Evolutionary conservation across 2,888 invertebrate species (phyloP).

Genomic region (Panzeria rudis): DNA sequence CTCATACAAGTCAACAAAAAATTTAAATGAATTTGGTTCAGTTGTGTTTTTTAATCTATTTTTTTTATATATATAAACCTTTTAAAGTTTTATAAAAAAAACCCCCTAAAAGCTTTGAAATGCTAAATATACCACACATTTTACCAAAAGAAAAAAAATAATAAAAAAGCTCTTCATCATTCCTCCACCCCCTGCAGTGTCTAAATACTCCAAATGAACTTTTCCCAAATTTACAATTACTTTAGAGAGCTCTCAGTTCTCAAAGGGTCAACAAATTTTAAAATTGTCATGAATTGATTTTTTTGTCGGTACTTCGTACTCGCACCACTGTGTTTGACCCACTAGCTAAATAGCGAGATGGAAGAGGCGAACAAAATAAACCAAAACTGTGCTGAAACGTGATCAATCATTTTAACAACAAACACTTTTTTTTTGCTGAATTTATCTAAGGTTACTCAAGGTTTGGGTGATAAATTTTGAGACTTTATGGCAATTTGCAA

Average conservation of each 20-base stretch:
- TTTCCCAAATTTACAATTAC: slow-evolving; percentile 40
- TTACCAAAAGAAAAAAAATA: background rate
- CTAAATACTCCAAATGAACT: slow-evolving; percentile 8
- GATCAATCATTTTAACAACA: slow-evolving; percentile 73
- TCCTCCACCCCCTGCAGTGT: background rate
- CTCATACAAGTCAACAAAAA: slow-evolving; percentile 2
- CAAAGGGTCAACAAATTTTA: slow-evolving; percentile 58
- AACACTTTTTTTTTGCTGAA: slow-evolving; percentile 28
- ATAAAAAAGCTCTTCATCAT: slow-evolving; percentile 6
- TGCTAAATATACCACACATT: slow-evolving; percentile 37
- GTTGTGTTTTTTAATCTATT: slow-evolving; percentile 1
- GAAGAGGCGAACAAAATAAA: background rate
- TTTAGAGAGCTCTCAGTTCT: background rate
- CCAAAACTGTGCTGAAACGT: slow-evolving; percentile 50
- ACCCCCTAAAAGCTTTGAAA: slow-evolving; percentile 40
- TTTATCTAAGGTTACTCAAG: background rate
- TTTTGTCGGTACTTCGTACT: slow-evolving; percentile 13
- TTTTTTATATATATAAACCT: slow-evolving; percentile 15
- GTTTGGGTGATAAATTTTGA: slow-evolving; percentile 8
- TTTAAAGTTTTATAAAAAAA: slow-evolving; percentile 38
- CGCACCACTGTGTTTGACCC: background rate
- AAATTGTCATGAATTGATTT: slow-evolving; percentile 71
- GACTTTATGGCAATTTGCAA: background rate
- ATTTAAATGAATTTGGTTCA: slow-evolving; percentile 47
- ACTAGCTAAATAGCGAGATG: background rate